Conservation (phyloP, 2,113 vertebrate genomes). For the Camarhynchus parvulus region DNA sequence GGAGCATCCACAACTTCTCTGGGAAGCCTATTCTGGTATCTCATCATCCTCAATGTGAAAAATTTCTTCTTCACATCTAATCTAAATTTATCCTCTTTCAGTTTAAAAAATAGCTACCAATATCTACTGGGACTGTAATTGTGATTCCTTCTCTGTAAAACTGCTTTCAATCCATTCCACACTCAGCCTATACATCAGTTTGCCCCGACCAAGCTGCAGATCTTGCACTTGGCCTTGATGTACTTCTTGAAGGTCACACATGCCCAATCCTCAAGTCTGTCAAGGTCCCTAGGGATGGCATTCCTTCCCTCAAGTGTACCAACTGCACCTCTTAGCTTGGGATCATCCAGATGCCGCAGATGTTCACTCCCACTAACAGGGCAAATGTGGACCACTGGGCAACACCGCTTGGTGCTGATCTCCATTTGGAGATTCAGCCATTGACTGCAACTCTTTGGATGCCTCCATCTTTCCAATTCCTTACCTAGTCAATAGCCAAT, state of each 20-base stretch:
- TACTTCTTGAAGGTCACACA: background rate
- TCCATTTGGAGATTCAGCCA: background rate
- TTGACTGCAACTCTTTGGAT: background rate
- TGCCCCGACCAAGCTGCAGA: background rate
- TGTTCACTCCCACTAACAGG: background rate
- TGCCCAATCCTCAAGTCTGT: background rate
- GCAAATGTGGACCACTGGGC: background rate
- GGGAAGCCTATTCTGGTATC: too few species aligned
- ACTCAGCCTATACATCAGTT: background rate
- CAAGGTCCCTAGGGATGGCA: background rate
- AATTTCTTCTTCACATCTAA: too few species aligned
- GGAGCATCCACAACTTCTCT: too few species aligned
- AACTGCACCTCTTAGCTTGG: background rate
- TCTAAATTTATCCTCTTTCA: too few species aligned
- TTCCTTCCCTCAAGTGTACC: background rate
- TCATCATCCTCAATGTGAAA: too few species aligned
- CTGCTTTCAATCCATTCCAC: too few species aligned
- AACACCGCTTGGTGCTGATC: background rate
- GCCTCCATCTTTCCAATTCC: background rate
- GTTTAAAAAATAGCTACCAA: too few species aligned
- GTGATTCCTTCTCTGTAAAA: too few species aligned
- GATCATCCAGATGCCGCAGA: background rate
- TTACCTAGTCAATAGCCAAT: background rate
- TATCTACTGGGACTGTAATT: too few species aligned
- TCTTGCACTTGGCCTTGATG: background rate